Percentiles rank a stretch among this genome's conserved stretches.
phyloP scores from a whole-genome alignment of 2,888 invertebrate genomes.

The Troides aeacus region DNA sequence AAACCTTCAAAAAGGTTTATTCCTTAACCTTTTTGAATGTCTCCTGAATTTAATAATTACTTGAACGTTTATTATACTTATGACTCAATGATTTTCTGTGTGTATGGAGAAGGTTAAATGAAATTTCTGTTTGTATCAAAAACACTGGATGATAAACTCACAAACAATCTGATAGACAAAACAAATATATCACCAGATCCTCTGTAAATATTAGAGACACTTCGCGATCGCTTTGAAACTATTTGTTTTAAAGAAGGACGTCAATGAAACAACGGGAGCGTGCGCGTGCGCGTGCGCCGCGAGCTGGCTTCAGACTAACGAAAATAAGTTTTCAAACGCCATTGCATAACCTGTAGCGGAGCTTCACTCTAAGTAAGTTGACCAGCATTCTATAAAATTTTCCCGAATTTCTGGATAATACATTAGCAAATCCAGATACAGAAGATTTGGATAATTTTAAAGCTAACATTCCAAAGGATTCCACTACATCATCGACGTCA shows the following conservation, averaged over 20 bases:
- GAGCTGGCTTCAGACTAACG: conserved; percentile 65
- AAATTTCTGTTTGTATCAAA: background rate
- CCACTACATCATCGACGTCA: too few relatives aligned
- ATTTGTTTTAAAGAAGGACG: conserved; percentile 27
- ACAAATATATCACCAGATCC: conserved; percentile 16
- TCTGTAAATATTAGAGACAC: conserved; percentile 6
- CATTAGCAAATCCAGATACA: too few relatives aligned
- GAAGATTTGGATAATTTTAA: too few relatives aligned
- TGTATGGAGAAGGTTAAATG: too few relatives aligned
- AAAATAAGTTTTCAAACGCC: conserved; percentile 70
- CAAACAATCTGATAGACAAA: conserved; percentile 7
- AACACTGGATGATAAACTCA: background rate
- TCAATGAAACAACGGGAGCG: conserved; percentile 30
- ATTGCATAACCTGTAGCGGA: conserved; percentile 76
- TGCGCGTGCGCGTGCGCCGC: conserved; percentile 36
- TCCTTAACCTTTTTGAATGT: too few relatives aligned
- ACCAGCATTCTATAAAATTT: conserved; percentile 46
- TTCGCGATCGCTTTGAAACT: conserved; percentile 9
- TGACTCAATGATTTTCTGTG: too few relatives aligned
- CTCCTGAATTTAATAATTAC: too few relatives aligned
- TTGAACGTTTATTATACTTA: too few relatives aligned
- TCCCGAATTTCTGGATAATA: conserved; percentile 4
- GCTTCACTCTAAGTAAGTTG: conserved; percentile 54
- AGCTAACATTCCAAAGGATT: too few relatives aligned
- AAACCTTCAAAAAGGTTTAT: too few relatives aligned